Conservation (phyloP, 2,113 vertebrate genomes). For the Hippocampus mohnikei region DNA sequence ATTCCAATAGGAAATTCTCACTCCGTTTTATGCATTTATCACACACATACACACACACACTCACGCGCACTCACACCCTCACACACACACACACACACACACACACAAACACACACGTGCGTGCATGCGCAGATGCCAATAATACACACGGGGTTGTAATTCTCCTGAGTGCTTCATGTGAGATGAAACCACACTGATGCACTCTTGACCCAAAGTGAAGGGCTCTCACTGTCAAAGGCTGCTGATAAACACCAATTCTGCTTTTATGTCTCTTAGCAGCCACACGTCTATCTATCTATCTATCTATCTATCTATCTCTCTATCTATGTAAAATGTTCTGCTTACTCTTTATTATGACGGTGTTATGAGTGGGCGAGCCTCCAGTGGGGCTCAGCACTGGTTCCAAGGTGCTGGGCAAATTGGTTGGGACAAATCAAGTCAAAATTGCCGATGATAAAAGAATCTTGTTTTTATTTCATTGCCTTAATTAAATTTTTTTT, state of each 20-base stretch:
- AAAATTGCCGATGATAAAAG: not conserved
- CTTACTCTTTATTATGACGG: not conserved
- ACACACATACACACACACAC: not conserved
- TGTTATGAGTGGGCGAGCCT: not conserved
- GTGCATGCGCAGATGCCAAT: slow-evolving; percentile 12
- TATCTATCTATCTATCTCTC: too few species aligned
- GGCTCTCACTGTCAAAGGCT: slow-evolving; percentile 25
- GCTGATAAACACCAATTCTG: slow-evolving; percentile 18
- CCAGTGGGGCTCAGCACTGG: not conserved
- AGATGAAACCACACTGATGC: slow-evolving; percentile 7
- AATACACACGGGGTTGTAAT: slow-evolving; percentile 9
- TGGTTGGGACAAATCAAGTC: not conserved
- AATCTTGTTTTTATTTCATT: not conserved
- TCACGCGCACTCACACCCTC: not conserved
- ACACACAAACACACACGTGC: not conserved
- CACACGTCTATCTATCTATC: too few species aligned
- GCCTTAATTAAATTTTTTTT: too few species aligned
- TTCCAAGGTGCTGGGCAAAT: not conserved
- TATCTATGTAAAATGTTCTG: not conserved
- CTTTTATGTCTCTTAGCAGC: slow-evolving; percentile 8
- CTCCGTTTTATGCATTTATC: not conserved
- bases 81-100: not conserved
- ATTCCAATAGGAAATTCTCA: not conserved
- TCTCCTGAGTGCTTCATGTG: slow-evolving; percentile 5
- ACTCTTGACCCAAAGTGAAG: slow-evolving; percentile 19